Evolutionary conservation across 2,113 vertebrate species (phyloP).

Genomic region (Tachuris rubrigastra): DNA sequence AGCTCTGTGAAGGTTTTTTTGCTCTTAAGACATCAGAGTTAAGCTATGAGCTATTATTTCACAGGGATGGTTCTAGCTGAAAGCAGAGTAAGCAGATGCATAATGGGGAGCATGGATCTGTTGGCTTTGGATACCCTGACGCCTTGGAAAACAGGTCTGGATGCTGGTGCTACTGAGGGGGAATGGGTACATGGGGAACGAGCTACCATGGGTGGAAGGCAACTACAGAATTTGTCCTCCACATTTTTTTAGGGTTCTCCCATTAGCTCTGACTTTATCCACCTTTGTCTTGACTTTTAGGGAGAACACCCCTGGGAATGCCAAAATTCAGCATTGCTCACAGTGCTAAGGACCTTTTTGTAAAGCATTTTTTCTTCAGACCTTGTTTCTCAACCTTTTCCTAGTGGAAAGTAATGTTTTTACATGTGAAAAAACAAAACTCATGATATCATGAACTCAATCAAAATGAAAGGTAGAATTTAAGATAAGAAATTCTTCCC

Average conservation of each 20-base stretch:
- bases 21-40: neutral
- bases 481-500: neutral
- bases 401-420: neutral
- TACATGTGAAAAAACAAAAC: neutral
- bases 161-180: neutral
- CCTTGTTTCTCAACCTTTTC: neutral
- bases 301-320: neutral
- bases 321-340: neutral
- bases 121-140: neutral
- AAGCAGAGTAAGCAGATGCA: neutral
- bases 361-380: neutral
- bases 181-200: neutral
- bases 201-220: neutral
- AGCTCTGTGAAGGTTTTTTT: neutral
- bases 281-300: neutral
- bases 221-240: neutral
- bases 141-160: neutral
- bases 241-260: neutral
- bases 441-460: accelerated
- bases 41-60: neutral
- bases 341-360: neutral
- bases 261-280: neutral
- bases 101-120: neutral
- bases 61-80: neutral
- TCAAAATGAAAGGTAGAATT: neutral